These are phyloP conservation scores for Characodon lateralis DNA, from an alignment of 2,797 vertebrate genomes.

Conservation along the genomic window DNA sequence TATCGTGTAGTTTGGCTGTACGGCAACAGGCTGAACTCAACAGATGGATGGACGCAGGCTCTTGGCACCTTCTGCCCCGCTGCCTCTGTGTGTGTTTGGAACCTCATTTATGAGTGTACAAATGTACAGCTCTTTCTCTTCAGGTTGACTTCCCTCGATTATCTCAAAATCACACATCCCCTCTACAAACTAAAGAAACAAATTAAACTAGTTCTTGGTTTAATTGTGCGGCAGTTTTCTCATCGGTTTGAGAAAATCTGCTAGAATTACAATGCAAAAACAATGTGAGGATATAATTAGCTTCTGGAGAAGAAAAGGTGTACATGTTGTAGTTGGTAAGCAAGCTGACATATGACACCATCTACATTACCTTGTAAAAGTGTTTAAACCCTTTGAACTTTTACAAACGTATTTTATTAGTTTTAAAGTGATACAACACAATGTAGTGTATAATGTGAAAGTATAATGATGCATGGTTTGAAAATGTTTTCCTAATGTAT, in stretches of 20 bases:
- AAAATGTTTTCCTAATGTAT: neutral
- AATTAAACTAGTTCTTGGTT: conserved; percentile 10
- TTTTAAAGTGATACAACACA: neutral
- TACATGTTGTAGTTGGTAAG: neutral
- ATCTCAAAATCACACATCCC: conserved; percentile 6
- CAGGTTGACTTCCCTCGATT: conserved; percentile 15
- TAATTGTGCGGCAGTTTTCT: conserved; percentile 24
- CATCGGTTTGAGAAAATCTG: neutral
- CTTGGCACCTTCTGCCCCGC: conserved; percentile 49
- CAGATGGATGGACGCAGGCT: conserved; percentile 66
- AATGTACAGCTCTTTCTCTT: conserved; percentile 23
- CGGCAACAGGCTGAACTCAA: conserved; percentile 60
- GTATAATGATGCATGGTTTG: neutral
- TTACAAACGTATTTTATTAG: neutral
- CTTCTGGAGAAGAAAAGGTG: neutral
- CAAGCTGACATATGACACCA: neutral
- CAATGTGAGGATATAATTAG: too few species aligned
- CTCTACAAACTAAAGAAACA: conserved; percentile 14
- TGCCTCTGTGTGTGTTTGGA: conserved; percentile 19
- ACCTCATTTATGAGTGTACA: conserved; percentile 38
- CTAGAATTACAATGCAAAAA: neutral
- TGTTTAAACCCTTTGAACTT: too few species aligned
- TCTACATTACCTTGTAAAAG: neutral
- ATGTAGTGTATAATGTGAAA: neutral
- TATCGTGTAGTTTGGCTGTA: conserved; percentile 45